Conservation (phyloP, 92 coral and sea anemone genomes). For the Hydrozoanthus gracilis region DNA sequence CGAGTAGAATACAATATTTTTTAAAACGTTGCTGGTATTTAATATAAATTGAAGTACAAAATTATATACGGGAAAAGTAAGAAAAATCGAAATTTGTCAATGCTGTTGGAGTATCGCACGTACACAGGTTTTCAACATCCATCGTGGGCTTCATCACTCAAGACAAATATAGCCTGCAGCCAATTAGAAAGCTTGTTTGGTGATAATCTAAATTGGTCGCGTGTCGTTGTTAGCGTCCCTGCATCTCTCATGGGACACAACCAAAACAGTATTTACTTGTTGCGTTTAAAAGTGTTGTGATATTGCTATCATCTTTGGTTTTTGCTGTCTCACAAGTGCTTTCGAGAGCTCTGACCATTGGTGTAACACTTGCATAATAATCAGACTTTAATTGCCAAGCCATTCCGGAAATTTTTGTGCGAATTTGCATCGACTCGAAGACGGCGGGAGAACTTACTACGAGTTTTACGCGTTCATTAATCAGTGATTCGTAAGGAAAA, state of each 20-base stretch:
- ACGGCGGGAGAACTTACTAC: slow-evolving; percentile 49
- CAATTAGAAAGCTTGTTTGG: slow-evolving; percentile 40
- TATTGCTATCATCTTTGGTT: slow-evolving; percentile 6
- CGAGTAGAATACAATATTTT: too few relatives aligned
- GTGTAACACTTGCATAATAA: slow-evolving; percentile 34
- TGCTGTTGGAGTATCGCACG: too few relatives aligned
- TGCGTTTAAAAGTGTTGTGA: not conserved
- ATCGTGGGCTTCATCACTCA: slow-evolving; percentile 48
- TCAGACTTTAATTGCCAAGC: slow-evolving; percentile 5
- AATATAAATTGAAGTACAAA: too few relatives aligned
- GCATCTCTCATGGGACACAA: slow-evolving; percentile 47
- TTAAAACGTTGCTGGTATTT: too few relatives aligned
- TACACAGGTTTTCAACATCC: not conserved
- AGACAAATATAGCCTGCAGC: slow-evolving; percentile 55
- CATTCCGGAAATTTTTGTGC: slow-evolving; percentile 27
- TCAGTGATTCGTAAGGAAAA: not conserved
- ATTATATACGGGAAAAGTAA: too few relatives aligned
- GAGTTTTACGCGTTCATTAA: not conserved
- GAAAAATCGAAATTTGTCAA: too few relatives aligned
- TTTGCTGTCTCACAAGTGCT: slow-evolving; percentile 18
- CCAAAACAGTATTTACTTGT: not conserved
- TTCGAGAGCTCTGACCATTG: slow-evolving; percentile 38
- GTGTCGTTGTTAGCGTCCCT: slow-evolving; percentile 77
- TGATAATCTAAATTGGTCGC: slow-evolving; percentile 68
- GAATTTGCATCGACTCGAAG: slow-evolving; percentile 39